phyloP scores from a whole-genome alignment of 92 coral and sea anemone species.

The Palythoa heliodiscus region DNA sequence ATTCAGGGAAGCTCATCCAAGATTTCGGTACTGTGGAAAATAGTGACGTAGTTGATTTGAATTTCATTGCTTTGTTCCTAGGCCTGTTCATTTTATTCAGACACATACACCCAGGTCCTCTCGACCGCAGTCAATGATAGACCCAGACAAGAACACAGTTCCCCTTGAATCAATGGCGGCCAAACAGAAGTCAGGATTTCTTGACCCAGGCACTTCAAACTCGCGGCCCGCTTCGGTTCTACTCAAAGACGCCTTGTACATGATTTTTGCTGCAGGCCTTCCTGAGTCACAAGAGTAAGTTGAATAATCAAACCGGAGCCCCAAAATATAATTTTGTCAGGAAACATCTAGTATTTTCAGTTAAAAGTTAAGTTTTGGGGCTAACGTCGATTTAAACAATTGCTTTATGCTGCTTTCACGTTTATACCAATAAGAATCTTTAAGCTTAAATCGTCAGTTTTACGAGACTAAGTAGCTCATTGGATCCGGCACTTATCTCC shows the following conservation, averaged over 20 bases:
- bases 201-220: slow-evolving; percentile 31
- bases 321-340: not conserved
- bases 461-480: too few relatives aligned
- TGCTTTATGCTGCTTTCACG: too few relatives aligned
- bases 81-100: slow-evolving; percentile 42
- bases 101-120: slow-evolving; percentile 39
- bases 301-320: not conserved
- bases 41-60: not conserved
- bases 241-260: slow-evolving; percentile 39
- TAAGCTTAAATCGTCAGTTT: too few relatives aligned
- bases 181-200: slow-evolving; percentile 16
- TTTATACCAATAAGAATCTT: too few relatives aligned
- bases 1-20: not conserved
- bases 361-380: not conserved
- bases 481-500: too few relatives aligned
- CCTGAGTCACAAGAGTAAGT: slow-evolving; percentile 27
- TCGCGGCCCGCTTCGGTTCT: slow-evolving; percentile 41
- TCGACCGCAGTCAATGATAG: slow-evolving; percentile 34
- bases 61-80: not conserved
- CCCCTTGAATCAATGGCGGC: not conserved
- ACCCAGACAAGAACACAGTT: slow-evolving; percentile 24
- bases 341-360: not conserved
- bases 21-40: not conserved
- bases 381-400: not conserved
- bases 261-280: slow-evolving; percentile 36